phyloP scores from a whole-genome alignment of 2,113 vertebrate species.

The Poecilia latipinna region DNA sequence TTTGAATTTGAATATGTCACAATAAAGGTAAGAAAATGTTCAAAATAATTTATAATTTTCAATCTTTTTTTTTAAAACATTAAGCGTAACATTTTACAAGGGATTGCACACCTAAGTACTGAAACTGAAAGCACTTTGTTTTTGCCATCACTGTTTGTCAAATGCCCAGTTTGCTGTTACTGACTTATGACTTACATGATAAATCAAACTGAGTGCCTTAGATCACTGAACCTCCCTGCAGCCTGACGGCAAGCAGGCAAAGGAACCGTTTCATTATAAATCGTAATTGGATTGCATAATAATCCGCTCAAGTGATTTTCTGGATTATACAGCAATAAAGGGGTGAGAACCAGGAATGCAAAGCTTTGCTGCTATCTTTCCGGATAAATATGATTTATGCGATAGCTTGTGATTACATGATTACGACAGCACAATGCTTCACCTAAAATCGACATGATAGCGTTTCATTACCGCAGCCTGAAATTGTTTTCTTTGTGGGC shows the following conservation, averaged over 20 bases:
- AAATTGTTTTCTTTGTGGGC: conserved; percentile 38
- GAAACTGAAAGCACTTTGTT: not conserved
- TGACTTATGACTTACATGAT: conserved; percentile 1
- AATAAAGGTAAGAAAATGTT: too few relatives aligned
- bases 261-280: conserved; percentile 64
- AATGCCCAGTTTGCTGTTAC: conserved; percentile 13
- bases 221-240: conserved; percentile 38
- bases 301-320: conserved; percentile 73
- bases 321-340: conserved; percentile 58
- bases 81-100: too few relatives aligned
- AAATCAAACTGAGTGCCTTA: conserved; percentile 19
- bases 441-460: conserved; percentile 32
- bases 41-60: too few relatives aligned
- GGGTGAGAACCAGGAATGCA: conserved; percentile 27
- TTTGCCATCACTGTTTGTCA: not conserved
- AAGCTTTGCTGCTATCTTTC: conserved; percentile 25
- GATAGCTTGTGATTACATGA: conserved; percentile 46
- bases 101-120: not conserved
- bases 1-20: too few relatives aligned
- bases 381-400: conserved; percentile 48
- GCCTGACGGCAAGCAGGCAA: conserved; percentile 38
- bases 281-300: conserved; percentile 70
- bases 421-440: conserved; percentile 30
- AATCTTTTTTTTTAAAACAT: too few relatives aligned
- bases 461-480: conserved; percentile 19